phyloP scores from a whole-genome alignment of 2,797 vertebrate genomes.

The Rhincodon typus region DNA sequence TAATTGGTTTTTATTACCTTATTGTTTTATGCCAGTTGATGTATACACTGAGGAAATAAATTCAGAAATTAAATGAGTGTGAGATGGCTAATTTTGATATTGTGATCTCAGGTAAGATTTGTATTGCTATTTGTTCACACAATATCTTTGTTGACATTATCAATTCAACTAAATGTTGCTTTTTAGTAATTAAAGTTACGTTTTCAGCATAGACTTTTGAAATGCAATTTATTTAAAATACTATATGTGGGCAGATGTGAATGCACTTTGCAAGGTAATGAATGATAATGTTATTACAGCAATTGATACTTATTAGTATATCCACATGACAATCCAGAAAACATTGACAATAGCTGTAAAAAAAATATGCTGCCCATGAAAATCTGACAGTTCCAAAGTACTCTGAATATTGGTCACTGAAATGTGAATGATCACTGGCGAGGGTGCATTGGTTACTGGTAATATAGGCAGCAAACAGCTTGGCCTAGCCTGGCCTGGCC shows the following conservation, averaged over 20 bases:
- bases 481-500: background rate
- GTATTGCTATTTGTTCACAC: background rate
- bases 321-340: background rate
- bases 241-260: background rate
- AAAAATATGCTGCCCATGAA: background rate
- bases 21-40: constrained; percentile 10
- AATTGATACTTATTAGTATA: background rate
- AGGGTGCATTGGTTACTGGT: background rate
- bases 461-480: background rate
- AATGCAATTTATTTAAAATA: background rate
- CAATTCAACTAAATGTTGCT: background rate
- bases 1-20: constrained; percentile 22
- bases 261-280: background rate
- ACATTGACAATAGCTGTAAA: background rate
- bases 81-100: background rate
- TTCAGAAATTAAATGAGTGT: background rate
- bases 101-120: background rate
- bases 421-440: background rate
- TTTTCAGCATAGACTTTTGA: background rate
- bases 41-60: background rate
- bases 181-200: background rate
- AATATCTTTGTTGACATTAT: background rate
- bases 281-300: background rate
- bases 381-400: background rate
- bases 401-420: background rate